phyloP scores from a whole-genome alignment of 2,113 vertebrate species.

The Corynorhinus townsendii region DNA sequence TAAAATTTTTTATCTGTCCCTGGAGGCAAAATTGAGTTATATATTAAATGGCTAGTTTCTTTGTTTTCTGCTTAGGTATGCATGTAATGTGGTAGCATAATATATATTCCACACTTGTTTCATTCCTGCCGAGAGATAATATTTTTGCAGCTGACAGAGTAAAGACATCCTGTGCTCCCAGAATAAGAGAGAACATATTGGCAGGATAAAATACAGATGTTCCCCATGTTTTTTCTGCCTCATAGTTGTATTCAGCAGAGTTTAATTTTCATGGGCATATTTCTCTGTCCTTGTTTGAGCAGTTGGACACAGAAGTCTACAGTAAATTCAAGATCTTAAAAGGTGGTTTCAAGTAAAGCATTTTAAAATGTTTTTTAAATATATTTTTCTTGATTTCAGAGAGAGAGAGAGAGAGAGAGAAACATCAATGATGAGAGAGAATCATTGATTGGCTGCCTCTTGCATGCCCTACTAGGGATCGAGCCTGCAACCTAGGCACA shows the following conservation, averaged over 20 bases:
- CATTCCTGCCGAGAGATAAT: constrained; percentile 67
- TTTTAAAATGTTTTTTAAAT: background rate
- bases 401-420: too few species aligned
- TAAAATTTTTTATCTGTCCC: constrained; percentile 67
- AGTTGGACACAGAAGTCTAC: background rate
- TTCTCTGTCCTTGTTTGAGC: constrained; percentile 27
- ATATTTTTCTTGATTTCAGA: too few species aligned
- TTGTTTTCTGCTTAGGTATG: constrained; percentile 76
- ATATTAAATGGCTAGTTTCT: constrained; percentile 69
- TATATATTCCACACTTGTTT: constrained; percentile 72
- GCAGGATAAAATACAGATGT: constrained; percentile 67
- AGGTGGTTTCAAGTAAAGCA: constrained; percentile 16
- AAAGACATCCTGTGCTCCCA: constrained; percentile 62
- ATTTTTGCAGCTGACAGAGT: constrained; percentile 73
- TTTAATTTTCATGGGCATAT: constrained; percentile 22
- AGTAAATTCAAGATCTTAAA: constrained; percentile 38
- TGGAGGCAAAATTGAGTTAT: constrained; percentile 70
- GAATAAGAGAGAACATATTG: constrained; percentile 60
- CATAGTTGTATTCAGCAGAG: constrained; percentile 26
- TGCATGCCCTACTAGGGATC: too few species aligned
- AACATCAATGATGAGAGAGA: too few species aligned
- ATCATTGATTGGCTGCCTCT: too few species aligned
- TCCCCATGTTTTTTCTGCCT: constrained; percentile 47
- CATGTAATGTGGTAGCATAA: constrained; percentile 65
- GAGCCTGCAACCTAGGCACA: too few species aligned